Evolutionary conservation across 1,140 invertebrate genomes (phyloP), one percentile per base, ranked within the genome.

Genomic region (Papilio machaon): DNA sequence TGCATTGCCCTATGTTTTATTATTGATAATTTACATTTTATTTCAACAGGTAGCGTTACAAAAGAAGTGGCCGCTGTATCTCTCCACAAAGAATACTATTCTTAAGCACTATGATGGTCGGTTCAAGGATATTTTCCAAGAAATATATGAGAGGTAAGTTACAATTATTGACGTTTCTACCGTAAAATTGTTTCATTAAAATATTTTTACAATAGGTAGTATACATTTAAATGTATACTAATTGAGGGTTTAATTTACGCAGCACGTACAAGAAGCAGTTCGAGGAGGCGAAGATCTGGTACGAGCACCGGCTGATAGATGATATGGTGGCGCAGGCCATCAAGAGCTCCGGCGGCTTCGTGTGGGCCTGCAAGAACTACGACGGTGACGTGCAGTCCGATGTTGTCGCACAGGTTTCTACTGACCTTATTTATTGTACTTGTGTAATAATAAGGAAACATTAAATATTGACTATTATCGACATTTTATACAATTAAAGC

Each of bases 61-160:
- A 86, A 98, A 98, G 91, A 96, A 96, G 86, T 98, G 97, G 97
- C 97, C 97, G 3, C 94, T 98, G 2, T 98, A 98, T 92, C 91
- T 98, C 89, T 98, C 97, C 70, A 99, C 98, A 6, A 99, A 99
- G 92, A 99, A 99, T 91, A 99, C 98, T 2, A 99, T 99, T 87
- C 94, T 99, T 38, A 99, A 99, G 91, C 95, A 96, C 82, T 99
- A 99, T 90, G 98, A 98, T 93, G 98, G 98, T 13, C 95, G 97
- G n/a, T 98, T 99, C 93, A 98, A 98, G 94, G 98, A 99, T 89
- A 98, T 99, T 84, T 99, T 99, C 93, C 96, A 98, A 95, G 98
- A 98, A 90, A 97, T 98, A 86, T 98, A 96, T 93, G 96, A 98
- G 84, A 96, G 95, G 97, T 97, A 95, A 70, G 70, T 80, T 73